Evolutionary conservation across 2,888 invertebrate genomes (phyloP).

Genomic region (Athalia rosae): DNA sequence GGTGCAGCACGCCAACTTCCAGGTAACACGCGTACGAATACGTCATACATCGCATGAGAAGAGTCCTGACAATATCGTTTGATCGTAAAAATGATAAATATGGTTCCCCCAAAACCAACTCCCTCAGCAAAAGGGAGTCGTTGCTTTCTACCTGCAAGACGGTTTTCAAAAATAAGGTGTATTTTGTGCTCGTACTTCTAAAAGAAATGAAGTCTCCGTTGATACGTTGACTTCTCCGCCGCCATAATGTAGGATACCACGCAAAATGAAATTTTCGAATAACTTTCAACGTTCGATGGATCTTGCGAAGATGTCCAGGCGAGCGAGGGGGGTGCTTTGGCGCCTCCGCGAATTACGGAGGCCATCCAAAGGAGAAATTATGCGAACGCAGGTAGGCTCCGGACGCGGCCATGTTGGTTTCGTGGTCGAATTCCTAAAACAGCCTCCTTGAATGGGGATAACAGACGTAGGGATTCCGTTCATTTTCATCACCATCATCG

Average conservation of each 20-base stretch:
- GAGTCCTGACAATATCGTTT: neutral
- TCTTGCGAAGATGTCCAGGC: neutral
- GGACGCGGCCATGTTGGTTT: slow-evolving; percentile 30
- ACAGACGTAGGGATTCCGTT: slow-evolving; percentile 41
- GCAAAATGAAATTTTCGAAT: neutral
- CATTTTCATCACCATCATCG: slow-evolving; percentile 42
- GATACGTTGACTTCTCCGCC: neutral
- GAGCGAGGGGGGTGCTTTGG: neutral
- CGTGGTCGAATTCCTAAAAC: slow-evolving; percentile 20
- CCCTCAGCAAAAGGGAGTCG: neutral
- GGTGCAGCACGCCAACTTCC: neutral
- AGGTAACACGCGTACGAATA: slow-evolving; percentile 15
- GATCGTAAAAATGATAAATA: too few species aligned
- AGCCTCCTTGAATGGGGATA: slow-evolving; percentile 16
- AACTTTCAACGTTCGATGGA: neutral
- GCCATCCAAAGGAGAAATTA: too few species aligned
- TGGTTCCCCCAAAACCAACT: too few species aligned
- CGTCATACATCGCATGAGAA: slow-evolving; percentile 34
- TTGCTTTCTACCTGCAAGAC: neutral
- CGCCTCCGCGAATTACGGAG: neutral
- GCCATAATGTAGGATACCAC: neutral
- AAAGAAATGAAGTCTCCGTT: slow-evolving; percentile 33
- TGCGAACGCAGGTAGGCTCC: neutral
- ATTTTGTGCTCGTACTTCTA: neutral
- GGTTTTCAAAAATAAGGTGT: neutral